Evolutionary conservation across 1,140 invertebrate genomes (phyloP), one percentile per base, ranked within the genome.

Genomic region (Leucophenga varia): DNA sequence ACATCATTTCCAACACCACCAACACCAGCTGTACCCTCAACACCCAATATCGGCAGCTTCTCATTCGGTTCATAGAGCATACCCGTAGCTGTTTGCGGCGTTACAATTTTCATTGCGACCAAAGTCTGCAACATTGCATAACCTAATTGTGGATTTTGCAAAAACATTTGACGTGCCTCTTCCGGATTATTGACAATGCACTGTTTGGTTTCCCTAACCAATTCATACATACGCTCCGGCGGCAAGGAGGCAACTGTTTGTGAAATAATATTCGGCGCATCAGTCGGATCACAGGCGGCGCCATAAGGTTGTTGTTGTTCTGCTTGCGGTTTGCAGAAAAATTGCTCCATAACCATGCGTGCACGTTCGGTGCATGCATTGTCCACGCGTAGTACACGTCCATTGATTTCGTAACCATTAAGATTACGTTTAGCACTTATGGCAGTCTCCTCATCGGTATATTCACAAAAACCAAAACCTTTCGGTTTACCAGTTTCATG

Each of bases 381-480:
- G 63, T 98, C 97, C 1, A 99, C 97, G 47, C 97, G 79, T 5
- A 99, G 77, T 1, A 93, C 93, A 50, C 97, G 83, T 4, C 97
- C 97, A 61, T 94, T 93, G 54, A 99, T 97, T 80, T 99, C 97
- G 76, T 93, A 93, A 3, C 94, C 93, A 79, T 99, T 99, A 6
- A 99, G 81, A 78, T 99, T 99, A 59, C 97, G 81, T 91, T 99
- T 98, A 1, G 97, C 97, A 79, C 93, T 95, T 6, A 97, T 80
- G 0, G 97, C 97, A 0, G 95, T 98, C 76, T 98, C 95, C 71
- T 95, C 90, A 79, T 99, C 97, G 70, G 96, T 93, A 73, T 98
- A 99, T 72, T 99, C 97, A 78, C 96, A 99, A 74, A 99, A 99
- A 1, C 97, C 97, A 89, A 99, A 99, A 10, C 97, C 97, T 79